phyloP scores from a whole-genome alignment of 2,797 vertebrate genomes.

The Dermochelys coriacea region DNA sequence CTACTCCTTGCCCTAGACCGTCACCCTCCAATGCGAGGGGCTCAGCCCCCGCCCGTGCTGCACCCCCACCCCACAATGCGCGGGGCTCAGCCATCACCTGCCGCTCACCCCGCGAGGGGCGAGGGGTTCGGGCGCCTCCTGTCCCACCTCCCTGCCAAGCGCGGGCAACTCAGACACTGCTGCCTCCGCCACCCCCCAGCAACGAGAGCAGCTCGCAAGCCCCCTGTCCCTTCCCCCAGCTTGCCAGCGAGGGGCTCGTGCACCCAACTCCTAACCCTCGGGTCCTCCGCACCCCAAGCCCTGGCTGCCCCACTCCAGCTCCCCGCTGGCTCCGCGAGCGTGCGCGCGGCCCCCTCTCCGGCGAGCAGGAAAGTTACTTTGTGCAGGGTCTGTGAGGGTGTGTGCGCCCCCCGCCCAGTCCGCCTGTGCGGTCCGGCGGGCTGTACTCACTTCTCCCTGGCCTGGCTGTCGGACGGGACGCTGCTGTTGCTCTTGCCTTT shows the following conservation, averaged over 20 bases:
- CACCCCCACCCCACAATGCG: neutral
- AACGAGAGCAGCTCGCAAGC: neutral
- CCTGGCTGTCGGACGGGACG: slow-evolving; percentile 97
- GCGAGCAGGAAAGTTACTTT: slow-evolving; percentile 78
- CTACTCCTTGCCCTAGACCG: neutral
- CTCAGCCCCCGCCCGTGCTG: neutral
- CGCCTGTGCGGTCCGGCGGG: neutral
- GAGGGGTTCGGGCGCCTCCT: neutral
- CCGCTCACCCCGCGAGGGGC: neutral
- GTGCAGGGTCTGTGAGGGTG: slow-evolving; percentile 19
- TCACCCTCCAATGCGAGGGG: neutral
- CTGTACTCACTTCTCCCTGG: slow-evolving; percentile 96
- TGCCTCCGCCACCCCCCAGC: neutral
- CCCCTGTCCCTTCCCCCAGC: neutral
- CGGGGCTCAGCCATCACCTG: neutral
- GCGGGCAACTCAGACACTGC: neutral
- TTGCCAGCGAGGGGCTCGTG: neutral
- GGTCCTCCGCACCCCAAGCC: neutral
- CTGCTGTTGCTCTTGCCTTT: slow-evolving; percentile 96
- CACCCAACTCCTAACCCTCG: neutral
- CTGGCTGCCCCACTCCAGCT: neutral
- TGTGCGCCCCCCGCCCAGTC: slow-evolving; percentile 65
- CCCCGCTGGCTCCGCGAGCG: neutral
- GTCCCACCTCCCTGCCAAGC: neutral
- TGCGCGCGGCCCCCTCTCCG: neutral